phyloP scores from a whole-genome alignment of 2,797 vertebrate species.

The Ceryle rudis region DNA sequence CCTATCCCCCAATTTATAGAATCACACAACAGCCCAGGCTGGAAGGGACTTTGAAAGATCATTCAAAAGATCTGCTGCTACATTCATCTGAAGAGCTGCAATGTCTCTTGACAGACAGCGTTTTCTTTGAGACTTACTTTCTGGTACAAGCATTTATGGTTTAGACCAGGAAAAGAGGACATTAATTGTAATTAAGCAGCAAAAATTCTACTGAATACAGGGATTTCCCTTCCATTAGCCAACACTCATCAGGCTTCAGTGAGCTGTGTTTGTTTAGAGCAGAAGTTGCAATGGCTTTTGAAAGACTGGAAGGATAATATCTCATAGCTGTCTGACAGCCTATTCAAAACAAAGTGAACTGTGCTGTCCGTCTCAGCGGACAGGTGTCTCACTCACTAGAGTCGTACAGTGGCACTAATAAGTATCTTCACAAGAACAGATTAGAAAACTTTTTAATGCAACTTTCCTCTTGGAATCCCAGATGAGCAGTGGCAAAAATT shows the following conservation, averaged over 20 bases:
- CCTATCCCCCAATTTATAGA: neutral
- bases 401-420: fast-evolving
- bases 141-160: neutral
- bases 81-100: neutral
- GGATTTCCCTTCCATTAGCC: neutral
- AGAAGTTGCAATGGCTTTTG: neutral
- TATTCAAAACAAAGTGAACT: neutral
- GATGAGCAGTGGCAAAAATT: neutral
- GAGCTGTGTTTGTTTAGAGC: neutral
- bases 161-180: neutral
- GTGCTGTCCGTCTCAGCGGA: neutral
- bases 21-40: neutral
- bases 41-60: neutral
- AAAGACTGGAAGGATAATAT: neutral
- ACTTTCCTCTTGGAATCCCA: neutral
- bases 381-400: neutral
- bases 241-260: neutral
- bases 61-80: neutral
- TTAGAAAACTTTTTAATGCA: neutral
- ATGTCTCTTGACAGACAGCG: neutral
- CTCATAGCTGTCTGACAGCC: neutral
- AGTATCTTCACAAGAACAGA: neutral
- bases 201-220: neutral
- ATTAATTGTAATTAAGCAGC: neutral
- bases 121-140: neutral